Base-by-base conservation (phyloP, 2,888 invertebrate genomes). In the Muscina levida region DNA sequence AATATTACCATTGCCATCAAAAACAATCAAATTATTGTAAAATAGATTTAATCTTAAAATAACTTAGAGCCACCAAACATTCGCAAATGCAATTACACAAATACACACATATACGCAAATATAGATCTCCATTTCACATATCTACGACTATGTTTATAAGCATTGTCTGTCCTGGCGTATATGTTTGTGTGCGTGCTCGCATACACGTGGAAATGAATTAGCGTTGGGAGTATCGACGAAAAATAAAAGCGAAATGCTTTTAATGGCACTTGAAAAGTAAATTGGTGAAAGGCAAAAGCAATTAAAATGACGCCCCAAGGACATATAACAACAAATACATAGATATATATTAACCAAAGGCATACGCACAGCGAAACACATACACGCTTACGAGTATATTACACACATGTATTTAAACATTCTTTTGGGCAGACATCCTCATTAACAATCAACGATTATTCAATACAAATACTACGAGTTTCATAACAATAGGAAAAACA, bases 291-390 rank as follows among this genome's bases (percentile, higher is more conserved):
- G 70, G 76, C 72, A 73, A 77, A 80, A 89, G 88, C 89, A 89
- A 89, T 89, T 89, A 89, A 80, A 89, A 90, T 86, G 88, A 90
- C 88, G 90, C 90, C 89, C 89, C 90, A 89, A 89, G 89, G 89
- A 90, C 90, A 89, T 86, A 89, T 89, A 88, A 88, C 88, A 87
- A 51, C 82, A 71, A 65, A 74, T 62, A 75, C 70, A 77, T 82
- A 71, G 57, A 74, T 62, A 75, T 67, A 77, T 77, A 65, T 67
- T 51, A 57, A 66, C 31, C 78, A 72, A 82, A 77, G 76, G 70
- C 77, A 82, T 22, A 15, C 37, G 68, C 26, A 39, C 37, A 37
- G 4, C 13, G 62, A 13, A 51, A 48, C 8, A 48, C 26, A 72
- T 19, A 53, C 46, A 3, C 46, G 51, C 26, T 19, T n/a, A 22